phyloP scores from a whole-genome alignment of 2,113 vertebrate genomes.

The Bujurquina vittata region DNA sequence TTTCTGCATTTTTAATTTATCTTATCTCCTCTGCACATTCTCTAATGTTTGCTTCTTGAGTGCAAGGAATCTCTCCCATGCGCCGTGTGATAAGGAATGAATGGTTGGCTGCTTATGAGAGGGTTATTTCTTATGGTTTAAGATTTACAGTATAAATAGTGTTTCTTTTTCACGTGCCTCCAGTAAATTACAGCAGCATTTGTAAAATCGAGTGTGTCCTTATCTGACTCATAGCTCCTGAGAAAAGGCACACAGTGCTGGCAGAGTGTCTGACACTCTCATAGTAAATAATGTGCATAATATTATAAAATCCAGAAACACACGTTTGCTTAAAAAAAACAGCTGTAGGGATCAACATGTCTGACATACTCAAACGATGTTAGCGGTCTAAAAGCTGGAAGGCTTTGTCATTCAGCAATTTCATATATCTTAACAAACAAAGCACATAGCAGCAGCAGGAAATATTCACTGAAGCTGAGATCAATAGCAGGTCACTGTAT shows the following conservation, averaged over 20 bases:
- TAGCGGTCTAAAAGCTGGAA: slow-evolving; percentile 28
- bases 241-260: slow-evolving; percentile 2
- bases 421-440: slow-evolving; percentile 2
- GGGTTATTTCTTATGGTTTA: slow-evolving; percentile 4
- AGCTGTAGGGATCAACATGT: slow-evolving; percentile 34
- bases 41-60: slow-evolving; percentile 13
- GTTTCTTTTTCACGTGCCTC: background rate
- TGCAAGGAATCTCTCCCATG: background rate
- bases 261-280: background rate
- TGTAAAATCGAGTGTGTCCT: background rate
- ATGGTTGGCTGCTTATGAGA: background rate
- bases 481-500: background rate
- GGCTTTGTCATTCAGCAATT: background rate
- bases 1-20: slow-evolving; percentile 16
- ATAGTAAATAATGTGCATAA: background rate
- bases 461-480: background rate
- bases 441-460: background rate
- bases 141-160: background rate
- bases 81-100: slow-evolving; percentile 30
- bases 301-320: slow-evolving; percentile 5
- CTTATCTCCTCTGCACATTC: background rate
- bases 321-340: background rate
- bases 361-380: slow-evolving; percentile 12
- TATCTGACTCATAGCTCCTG: background rate
- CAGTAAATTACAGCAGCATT: slow-evolving; percentile 14